Base-by-base conservation (phyloP, 2,113 vertebrate species). In the Gavialis gangeticus region DNA sequence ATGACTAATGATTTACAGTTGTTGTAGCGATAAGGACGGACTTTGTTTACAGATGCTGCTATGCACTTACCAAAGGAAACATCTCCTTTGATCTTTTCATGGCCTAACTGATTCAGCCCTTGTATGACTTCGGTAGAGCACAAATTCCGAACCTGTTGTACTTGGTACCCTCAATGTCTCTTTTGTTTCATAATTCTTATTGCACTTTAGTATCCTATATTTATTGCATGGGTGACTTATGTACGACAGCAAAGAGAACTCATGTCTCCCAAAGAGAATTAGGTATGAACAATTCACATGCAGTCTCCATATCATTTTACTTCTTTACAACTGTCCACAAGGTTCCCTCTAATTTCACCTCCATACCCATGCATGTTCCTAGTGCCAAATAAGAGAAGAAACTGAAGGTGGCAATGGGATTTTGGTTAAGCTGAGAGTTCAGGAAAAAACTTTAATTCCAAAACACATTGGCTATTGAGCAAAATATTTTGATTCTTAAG, bases 401-500 rank as follows among this genome's bases (percentile, higher is more conserved):
- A 5, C 46, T 5, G 30, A 6, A 0, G 66, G 56, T 18, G 3
- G 4, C 6, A 17, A 5, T 30, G 15, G 12, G 3, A 1, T 12
- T 56, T 60, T 46, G 16, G 5, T 60, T 82, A 2, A 0, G 5
- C 3, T 46, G 34, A 46, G 19, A 15, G 22, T 24, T 6, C 0
- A 27, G 1, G 1, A 12, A 24, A 34, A 56, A 30, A 71, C 22
- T 8, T n/a, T 66, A 46, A 76, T 4, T 25, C 60, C 79, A 0
- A 37, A 77, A 17, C 6, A 19, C 0, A 1, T 1, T 30, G 57
- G 76, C 66, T 28, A 60, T 17, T 37, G 71, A 55, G 34, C 1
- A 18, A 75, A 69, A 34, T 2, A 0, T 0, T 16, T 82, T 37
- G 80, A 25, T 58, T 19, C 16, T 56, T 67, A 46, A 62, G 21